Conservation (phyloP, 2,888 invertebrate genomes). For the Epinotia bilunana region DNA sequence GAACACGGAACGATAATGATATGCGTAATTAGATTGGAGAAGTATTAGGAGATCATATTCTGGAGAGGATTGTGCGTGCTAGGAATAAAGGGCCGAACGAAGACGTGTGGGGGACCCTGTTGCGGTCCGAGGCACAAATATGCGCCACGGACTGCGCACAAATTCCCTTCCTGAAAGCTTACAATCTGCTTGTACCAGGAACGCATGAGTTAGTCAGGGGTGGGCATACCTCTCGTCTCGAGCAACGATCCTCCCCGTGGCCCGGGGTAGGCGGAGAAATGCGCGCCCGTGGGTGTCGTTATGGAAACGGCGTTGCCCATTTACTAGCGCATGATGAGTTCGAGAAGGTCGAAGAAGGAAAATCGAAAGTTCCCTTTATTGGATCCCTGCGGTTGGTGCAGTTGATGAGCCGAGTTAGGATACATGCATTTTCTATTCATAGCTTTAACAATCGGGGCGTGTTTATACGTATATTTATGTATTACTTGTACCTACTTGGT, state of each 20-base stretch:
- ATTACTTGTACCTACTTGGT: too few species aligned
- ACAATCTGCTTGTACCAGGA: conserved; percentile 85
- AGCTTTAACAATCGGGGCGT: background rate
- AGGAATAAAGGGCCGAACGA: conserved; percentile 27
- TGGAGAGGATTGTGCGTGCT: conserved; percentile 51
- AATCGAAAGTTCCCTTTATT: conserved; percentile 40
- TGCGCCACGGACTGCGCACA: conserved; percentile 59
- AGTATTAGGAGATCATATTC: conserved; percentile 78
- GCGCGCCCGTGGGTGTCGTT: conserved; percentile 75
- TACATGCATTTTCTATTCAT: background rate
- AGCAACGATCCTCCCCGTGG: conserved; percentile 65
- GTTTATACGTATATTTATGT: too few species aligned
- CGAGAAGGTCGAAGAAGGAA: conserved; percentile 57
- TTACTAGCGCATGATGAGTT: conserved; percentile 65
- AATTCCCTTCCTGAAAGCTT: conserved; percentile 87
- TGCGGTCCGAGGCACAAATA: conserved; percentile 50
- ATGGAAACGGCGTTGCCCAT: conserved; percentile 74
- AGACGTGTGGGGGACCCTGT: conserved; percentile 14
- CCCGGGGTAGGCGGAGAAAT: conserved; percentile 73
- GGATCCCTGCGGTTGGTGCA: conserved; percentile 40
- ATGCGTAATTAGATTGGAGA: conserved; percentile 84
- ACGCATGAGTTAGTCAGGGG: conserved; percentile 66
- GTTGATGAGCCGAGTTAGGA: conserved; percentile 27
- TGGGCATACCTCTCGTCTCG: conserved; percentile 54
- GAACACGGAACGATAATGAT: conserved; percentile 68